Percentiles rank a stretch among this genome's conserved stretches.
Evolutionary conservation across 2,797 vertebrate species (phyloP).

Genomic region (Tamandua tetradactyla): DNA sequence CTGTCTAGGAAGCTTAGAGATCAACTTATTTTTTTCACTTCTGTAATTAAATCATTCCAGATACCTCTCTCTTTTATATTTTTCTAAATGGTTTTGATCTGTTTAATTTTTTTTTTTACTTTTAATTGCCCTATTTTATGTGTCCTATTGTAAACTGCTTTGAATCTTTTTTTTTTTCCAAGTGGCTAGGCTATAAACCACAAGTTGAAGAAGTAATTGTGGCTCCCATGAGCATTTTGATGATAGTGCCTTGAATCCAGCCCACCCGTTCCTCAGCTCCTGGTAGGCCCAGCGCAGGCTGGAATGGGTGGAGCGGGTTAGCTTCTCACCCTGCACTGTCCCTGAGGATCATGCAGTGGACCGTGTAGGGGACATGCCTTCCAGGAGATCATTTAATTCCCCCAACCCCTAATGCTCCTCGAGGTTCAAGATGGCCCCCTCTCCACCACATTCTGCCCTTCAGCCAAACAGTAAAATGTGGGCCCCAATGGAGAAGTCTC

Average conservation of each 20-base stretch:
- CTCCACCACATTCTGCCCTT: background rate
- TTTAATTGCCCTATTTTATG: background rate
- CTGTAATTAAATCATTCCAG: background rate
- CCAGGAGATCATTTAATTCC: background rate
- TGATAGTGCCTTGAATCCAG: background rate
- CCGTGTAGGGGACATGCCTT: background rate
- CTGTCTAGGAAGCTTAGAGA: background rate
- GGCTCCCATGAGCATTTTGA: background rate
- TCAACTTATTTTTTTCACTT: background rate
- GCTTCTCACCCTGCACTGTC: fast-evolving
- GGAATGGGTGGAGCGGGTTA: fast-evolving
- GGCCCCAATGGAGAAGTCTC: background rate
- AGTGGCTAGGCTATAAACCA: background rate
- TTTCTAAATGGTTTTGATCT: background rate
- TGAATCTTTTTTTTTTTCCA: background rate
- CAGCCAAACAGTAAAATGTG: fast-evolving
- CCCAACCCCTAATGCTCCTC: fast-evolving
- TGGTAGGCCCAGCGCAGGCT: fast-evolving
- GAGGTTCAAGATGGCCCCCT: fast-evolving
- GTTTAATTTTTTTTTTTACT: background rate
- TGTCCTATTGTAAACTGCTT: background rate
- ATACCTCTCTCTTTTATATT: background rate
- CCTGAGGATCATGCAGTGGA: background rate
- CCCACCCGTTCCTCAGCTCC: fast-evolving
- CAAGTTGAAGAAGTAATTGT: background rate